phyloP scores from a whole-genome alignment of 2,113 vertebrate genomes.

The Ictidomys tridecemlineatus region DNA sequence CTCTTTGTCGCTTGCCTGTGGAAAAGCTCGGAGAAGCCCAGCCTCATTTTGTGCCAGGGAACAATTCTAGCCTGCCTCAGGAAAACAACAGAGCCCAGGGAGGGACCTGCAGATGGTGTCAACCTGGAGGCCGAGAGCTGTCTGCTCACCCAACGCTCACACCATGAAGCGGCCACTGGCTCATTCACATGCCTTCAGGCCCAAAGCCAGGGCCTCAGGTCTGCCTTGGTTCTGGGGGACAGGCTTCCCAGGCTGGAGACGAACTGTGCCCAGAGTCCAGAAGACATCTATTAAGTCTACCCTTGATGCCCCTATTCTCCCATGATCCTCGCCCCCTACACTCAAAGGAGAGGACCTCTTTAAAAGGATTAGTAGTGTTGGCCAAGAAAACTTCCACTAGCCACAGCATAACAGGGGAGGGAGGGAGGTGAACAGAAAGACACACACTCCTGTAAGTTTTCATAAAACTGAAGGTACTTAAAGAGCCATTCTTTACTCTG shows the following conservation, averaged over 20 bases:
- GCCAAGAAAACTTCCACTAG: background rate
- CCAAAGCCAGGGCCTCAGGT: background rate
- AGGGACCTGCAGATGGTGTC: background rate
- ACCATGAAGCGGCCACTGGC: background rate
- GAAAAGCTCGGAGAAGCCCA: background rate
- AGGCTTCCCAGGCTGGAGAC: background rate
- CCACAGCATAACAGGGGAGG: background rate
- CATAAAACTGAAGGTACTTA: background rate
- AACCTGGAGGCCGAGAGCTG: background rate
- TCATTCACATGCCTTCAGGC: background rate
- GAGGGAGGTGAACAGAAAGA: background rate
- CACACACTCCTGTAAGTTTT: background rate
- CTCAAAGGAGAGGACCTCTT: background rate
- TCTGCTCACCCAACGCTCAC: background rate
- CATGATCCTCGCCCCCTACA: background rate
- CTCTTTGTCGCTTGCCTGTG: background rate
- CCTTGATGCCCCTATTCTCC: background rate
- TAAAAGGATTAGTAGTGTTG: background rate
- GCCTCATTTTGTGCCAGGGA: background rate
- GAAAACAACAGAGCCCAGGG: conserved; percentile 23
- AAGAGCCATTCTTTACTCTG: background rate
- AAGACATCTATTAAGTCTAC: background rate
- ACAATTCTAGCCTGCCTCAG: conserved; percentile 45
- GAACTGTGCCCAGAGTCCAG: background rate
- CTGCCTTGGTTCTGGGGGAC: background rate